Evolutionary conservation across 2,113 vertebrate genomes (phyloP), one percentile per base, ranked within the genome.

Genomic region (Campylomormyrus tamandua): DNA sequence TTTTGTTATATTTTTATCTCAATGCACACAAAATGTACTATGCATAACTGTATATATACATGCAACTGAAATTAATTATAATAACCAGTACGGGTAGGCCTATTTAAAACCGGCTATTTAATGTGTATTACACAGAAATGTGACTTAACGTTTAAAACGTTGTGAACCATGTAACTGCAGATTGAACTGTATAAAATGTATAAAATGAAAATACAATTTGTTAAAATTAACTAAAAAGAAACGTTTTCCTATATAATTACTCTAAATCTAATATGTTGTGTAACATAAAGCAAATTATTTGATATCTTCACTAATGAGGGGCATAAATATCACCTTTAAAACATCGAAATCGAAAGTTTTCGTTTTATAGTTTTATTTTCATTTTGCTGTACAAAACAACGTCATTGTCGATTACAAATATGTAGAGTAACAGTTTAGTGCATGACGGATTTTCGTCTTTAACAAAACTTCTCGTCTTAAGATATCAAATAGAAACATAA

Each of bases 321-420:
- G 39, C 11, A 45, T 42, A 66, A 8, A 45, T 58, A 42, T 62
- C 87, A 1, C 11, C 15, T 46, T 88, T 11, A 66, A 45, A 62
- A 46, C 31, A 88, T 45, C 13, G 87, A 62, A 58, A 84, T 19
- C 35, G 35, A 17, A 77, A 50, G 52, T 11, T 58, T 50, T 49
- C 74, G 35, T 5, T 45, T 84, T 89, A 77, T 39, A 17, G 87
- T 88, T 90, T 91, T 80, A 90, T 88, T 83, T 83, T 90, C 90
- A 91, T 92, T 92, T 92, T 87, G 89, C 90, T 89, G 89, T 93
- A 93, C 91, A 93, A 94, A 93, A 93, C 93, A 92, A 92, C 70
- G 87, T 88, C 53, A 86, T 88, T 88, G 90, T 91, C 91, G 62
- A 91, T 90, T 92, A 92, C 91, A 94, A 92, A 92, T 93, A 86